Percentiles rank a stretch among this genome's conserved stretches.
These are phyloP conservation scores for Ciconia nigra DNA, from an alignment of 2,797 vertebrate species.

Conservation along the genomic window DNA sequence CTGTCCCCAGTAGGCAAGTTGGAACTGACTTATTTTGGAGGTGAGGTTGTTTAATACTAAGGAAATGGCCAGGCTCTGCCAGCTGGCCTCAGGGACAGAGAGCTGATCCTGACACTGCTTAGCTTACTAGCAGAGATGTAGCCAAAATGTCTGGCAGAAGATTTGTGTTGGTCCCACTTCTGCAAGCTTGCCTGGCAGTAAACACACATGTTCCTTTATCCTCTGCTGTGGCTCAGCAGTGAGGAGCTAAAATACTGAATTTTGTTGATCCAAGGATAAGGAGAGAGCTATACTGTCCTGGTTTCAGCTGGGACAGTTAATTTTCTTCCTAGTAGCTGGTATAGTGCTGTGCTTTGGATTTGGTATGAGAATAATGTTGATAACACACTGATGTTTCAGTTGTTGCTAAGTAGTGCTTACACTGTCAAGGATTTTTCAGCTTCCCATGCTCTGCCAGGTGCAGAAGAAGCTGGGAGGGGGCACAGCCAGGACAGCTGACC, in stretches of 20 bases:
- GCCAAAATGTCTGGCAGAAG: constrained; percentile 1
- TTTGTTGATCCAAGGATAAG: background rate
- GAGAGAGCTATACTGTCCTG: background rate
- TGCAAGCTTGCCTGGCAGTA: background rate
- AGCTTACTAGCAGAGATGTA: background rate
- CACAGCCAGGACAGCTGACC: no score
- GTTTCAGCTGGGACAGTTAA: no score
- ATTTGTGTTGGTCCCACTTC: constrained; percentile 11
- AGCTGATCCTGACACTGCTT: background rate
- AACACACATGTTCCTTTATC: background rate
- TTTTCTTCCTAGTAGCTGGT: no score
- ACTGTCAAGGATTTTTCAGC: no score
- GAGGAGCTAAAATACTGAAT: background rate
- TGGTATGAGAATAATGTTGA: no score
- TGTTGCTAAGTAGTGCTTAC: no score
- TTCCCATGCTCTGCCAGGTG: no score
- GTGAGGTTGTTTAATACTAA: background rate
- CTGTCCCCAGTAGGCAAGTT: background rate
- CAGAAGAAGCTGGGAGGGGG: no score
- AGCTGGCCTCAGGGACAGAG: background rate
- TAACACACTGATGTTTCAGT: no score
- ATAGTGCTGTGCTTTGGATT: no score
- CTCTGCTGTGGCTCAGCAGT: background rate
- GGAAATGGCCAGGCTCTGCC: background rate
- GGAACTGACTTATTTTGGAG: background rate